These are phyloP conservation scores for Chaetodon trifascialis DNA, from an alignment of 2,113 vertebrate genomes.

Conservation along the genomic window DNA sequence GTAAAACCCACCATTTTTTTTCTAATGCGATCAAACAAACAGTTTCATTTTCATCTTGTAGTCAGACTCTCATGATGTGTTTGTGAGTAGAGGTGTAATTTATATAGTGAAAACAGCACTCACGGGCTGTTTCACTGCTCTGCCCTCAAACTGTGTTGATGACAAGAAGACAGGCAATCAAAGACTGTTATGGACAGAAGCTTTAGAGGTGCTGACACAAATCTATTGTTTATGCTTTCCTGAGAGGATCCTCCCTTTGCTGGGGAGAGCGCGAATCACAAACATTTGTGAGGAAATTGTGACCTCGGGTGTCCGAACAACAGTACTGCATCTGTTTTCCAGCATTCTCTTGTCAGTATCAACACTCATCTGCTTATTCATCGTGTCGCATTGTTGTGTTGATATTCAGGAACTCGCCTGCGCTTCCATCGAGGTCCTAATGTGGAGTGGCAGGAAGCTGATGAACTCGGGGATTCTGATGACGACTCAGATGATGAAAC, in stretches of 20 bases:
- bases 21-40: background rate
- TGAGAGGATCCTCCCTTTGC: background rate
- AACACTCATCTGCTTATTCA: slow-evolving; percentile 14
- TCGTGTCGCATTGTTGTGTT: slow-evolving; percentile 30
- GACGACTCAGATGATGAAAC: slow-evolving; percentile 89
- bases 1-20: background rate
- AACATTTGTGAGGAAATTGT: slow-evolving; percentile 25
- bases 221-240: background rate
- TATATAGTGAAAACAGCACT: background rate
- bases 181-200: background rate
- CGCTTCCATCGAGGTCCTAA: slow-evolving; percentile 95
- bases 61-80: background rate
- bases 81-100: background rate
- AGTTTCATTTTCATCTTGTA: background rate
- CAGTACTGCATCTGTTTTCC: slow-evolving; percentile 18
- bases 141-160: background rate
- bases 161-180: background rate
- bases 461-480: slow-evolving; percentile 90
- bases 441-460: slow-evolving; percentile 95
- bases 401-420: slow-evolving; percentile 90
- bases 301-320: slow-evolving; percentile 61
- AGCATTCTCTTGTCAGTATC: background rate
- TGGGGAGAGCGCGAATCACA: background rate
- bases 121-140: no score
- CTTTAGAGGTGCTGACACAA: background rate